Evolutionary conservation across 2,888 invertebrate species (phyloP).

Genomic region (Lepidocyrtoides sp.): DNA sequence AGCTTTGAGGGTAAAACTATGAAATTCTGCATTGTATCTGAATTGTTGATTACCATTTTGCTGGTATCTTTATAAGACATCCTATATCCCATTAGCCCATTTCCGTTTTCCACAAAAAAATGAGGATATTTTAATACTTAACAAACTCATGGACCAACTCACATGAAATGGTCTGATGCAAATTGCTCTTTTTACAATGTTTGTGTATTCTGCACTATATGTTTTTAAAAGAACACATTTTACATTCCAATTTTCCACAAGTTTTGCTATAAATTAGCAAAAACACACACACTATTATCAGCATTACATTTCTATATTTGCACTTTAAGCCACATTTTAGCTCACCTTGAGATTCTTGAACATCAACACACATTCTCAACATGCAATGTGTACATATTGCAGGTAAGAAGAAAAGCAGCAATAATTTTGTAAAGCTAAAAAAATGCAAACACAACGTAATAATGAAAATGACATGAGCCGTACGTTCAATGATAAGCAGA

Average conservation of each 20-base stretch:
- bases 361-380: conserved; percentile 24
- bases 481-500: conserved; percentile 28
- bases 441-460: conserved; percentile 65
- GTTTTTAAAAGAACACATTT: not conserved
- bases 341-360: conserved; percentile 71
- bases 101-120: conserved; percentile 1
- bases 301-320: conserved; percentile 17
- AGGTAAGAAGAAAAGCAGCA: not conserved
- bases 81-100: not conserved
- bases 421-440: conserved; percentile 42
- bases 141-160: not conserved
- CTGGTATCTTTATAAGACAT: conserved; percentile 36
- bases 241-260: not conserved
- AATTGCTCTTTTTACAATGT: not conserved
- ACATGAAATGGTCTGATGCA: not conserved
- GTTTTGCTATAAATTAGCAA: conserved; percentile 27
- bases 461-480: conserved; percentile 22
- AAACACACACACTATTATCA: conserved; percentile 5
- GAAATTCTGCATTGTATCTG: not conserved
- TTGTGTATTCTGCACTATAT: not conserved
- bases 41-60: conserved; percentile 34
- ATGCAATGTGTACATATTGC: not conserved
- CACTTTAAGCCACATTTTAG: conserved; percentile 36
- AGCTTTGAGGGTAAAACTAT: not conserved
- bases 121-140: not conserved